Evolutionary conservation across 2,113 vertebrate genomes (phyloP).

Genomic region (Grallaria varia): DNA sequence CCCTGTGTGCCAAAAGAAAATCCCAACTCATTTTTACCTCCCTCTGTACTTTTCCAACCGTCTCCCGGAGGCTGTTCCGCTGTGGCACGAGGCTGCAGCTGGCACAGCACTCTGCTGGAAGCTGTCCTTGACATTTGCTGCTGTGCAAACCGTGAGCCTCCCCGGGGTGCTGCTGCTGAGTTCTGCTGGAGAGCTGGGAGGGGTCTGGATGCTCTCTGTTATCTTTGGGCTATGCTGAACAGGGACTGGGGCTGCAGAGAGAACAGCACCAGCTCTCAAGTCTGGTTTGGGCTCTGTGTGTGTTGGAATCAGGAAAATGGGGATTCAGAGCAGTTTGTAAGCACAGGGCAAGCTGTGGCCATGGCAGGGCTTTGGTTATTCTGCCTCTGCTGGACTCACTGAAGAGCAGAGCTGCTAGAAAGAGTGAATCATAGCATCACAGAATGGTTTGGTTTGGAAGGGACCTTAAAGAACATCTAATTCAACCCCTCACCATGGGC

Average conservation of each 20-base stretch:
- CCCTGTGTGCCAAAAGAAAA: background rate
- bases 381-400: background rate
- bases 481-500: background rate
- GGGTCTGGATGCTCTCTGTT: background rate
- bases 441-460: background rate
- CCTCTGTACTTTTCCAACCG: background rate
- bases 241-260: background rate
- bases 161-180: background rate
- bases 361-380: background rate
- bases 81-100: background rate
- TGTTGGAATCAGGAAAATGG: background rate
- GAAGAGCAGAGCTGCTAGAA: background rate
- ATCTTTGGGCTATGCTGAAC: background rate
- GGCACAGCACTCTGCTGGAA: background rate
- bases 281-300: background rate
- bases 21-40: background rate
- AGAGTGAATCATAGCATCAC: background rate
- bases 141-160: background rate
- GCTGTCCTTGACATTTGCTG: background rate
- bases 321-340: background rate
- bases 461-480: background rate
- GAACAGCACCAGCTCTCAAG: background rate
- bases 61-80: background rate
- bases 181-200: background rate
- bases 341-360: background rate